Percentiles rank a stretch among this genome's conserved stretches.
These are phyloP conservation scores for Adoxophyes honmai DNA, from an alignment of 1,140 invertebrate genomes.

Conservation along the genomic window DNA sequence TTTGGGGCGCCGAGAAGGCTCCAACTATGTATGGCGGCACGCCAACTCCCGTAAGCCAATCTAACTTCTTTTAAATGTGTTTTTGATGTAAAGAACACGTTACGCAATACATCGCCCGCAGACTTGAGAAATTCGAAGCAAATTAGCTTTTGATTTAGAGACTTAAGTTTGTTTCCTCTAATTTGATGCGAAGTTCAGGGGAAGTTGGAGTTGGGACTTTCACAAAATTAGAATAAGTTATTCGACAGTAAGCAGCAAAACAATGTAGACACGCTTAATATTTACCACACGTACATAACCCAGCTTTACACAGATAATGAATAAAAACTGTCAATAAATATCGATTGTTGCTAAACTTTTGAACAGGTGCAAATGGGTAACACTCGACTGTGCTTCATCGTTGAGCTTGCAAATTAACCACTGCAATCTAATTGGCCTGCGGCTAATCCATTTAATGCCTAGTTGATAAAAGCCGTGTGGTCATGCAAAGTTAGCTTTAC, in stretches of 20 bases:
- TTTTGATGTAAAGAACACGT: slow-evolving; percentile 76
- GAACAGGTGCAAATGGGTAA: neutral
- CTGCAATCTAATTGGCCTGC: slow-evolving; percentile 2
- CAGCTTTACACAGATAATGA: too few species aligned
- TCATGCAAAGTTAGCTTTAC: neutral
- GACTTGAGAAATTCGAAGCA: slow-evolving; percentile 56
- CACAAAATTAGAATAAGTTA: slow-evolving; percentile 2
- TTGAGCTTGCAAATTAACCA: neutral
- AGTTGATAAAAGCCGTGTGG: neutral
- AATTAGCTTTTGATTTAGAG: slow-evolving; percentile 73
- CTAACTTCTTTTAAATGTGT: slow-evolving; percentile 77
- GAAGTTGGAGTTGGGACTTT: slow-evolving; percentile 19
- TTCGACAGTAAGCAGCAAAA: neutral
- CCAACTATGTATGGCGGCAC: slow-evolving; percentile 64
- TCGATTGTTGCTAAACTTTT: too few species aligned
- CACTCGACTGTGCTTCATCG: neutral
- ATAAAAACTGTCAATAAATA: too few species aligned
- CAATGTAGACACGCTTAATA: too few species aligned
- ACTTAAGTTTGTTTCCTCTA: slow-evolving; percentile 40
- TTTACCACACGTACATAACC: too few species aligned
- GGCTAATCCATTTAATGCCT: slow-evolving; percentile 5
- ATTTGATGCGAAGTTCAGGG: slow-evolving; percentile 13
- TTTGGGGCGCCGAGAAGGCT: slow-evolving; percentile 64
- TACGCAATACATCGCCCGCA: slow-evolving; percentile 61
- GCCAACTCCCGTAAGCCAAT: slow-evolving; percentile 75